phyloP scores from a whole-genome alignment of 2,113 vertebrate species.

The Ardeotis arabs region DNA sequence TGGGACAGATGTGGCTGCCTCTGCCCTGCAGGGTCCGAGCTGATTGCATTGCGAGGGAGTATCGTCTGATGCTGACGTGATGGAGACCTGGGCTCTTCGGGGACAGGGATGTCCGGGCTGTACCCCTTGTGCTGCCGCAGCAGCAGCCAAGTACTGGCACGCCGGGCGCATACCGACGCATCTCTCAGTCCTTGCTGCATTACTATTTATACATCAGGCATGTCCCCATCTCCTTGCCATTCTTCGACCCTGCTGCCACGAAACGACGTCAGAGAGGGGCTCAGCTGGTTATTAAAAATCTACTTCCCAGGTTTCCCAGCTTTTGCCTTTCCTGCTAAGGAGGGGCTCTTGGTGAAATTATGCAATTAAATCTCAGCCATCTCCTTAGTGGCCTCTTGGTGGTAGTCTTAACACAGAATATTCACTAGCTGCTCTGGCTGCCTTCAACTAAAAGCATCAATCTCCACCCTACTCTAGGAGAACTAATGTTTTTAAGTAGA shows the following conservation, averaged over 20 bases:
- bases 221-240: neutral
- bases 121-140: neutral
- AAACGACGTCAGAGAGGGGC: neutral
- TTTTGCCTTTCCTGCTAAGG: neutral
- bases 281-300: neutral
- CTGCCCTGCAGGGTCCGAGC: neutral
- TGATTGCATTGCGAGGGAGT: neutral
- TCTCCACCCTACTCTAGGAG: neutral
- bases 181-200: neutral
- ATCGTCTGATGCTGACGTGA: no score
- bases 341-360: neutral
- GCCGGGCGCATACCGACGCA: neutral
- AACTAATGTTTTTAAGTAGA: conserved; percentile 31
- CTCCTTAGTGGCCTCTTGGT: conserved; percentile 58
- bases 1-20: neutral
- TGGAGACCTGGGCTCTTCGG: neutral
- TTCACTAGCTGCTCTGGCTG: neutral
- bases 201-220: neutral
- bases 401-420: conserved; percentile 65
- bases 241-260: neutral
- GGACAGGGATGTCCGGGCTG: neutral
- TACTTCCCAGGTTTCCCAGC: neutral
- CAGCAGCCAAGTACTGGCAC: neutral
- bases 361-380: conserved; percentile 5
- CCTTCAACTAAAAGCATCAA: neutral